Conservation (phyloP, 2,113 vertebrate genomes). For the Alexandromys fortis region DNA sequence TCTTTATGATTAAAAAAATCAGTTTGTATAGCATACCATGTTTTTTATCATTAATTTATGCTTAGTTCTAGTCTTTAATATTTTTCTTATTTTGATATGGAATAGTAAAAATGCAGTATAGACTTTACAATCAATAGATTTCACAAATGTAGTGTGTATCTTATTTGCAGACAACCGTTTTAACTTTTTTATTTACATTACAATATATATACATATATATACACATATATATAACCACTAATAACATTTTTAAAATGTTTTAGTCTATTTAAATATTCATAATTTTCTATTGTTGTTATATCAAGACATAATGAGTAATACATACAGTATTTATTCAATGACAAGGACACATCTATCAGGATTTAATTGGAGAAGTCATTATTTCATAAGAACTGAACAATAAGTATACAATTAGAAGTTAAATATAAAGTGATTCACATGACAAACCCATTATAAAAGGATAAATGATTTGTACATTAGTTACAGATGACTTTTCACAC, state of each 20-base stretch:
- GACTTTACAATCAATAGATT: neutral
- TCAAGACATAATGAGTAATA: conserved; percentile 57
- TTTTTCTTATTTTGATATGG: neutral
- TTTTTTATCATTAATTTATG: neutral
- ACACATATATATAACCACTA: neutral
- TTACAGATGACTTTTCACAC: neutral
- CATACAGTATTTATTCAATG: neutral
- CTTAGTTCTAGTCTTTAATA: neutral
- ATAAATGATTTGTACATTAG: neutral
- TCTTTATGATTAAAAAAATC: neutral
- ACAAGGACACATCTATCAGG: conserved; percentile 27
- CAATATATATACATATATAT: neutral
- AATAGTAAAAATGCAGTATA: neutral
- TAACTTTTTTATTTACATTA: conserved; percentile 5
- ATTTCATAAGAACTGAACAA: conserved; percentile 4
- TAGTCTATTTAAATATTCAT: conserved; percentile 51
- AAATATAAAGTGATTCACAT: conserved; percentile 21
- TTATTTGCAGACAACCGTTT: conserved; percentile 8
- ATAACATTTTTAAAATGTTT: neutral
- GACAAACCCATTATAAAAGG: neutral
- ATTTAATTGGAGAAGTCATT: conserved; percentile 58
- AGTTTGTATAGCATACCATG: neutral
- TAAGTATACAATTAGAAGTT: neutral
- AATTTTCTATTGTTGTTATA: conserved; percentile 11
- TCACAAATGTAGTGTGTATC: neutral